Percentiles rank a stretch among this genome's conserved stretches.
phyloP scores from a whole-genome alignment of 2,113 vertebrate species.

The Ciconia boyciana region DNA sequence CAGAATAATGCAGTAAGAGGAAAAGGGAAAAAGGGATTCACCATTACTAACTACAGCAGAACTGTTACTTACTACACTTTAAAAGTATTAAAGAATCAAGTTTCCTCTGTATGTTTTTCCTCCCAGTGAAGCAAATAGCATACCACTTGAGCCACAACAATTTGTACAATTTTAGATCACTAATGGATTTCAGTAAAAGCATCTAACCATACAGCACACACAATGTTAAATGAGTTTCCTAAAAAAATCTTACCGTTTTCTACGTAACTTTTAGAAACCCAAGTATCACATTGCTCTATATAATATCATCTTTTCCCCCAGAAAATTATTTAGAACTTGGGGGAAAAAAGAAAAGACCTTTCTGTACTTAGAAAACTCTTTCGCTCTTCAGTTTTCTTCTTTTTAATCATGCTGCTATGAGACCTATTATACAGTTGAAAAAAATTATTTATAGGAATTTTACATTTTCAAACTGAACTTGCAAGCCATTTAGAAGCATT shows the following conservation, averaged over 20 bases:
- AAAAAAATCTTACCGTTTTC: background rate
- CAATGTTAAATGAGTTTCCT: background rate
- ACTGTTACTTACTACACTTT: background rate
- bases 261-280: background rate
- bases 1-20: conserved; percentile 41
- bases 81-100: background rate
- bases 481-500: background rate
- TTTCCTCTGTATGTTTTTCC: background rate
- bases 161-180: background rate
- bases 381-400: background rate
- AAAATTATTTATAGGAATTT: background rate
- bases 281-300: background rate
- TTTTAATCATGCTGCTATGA: background rate
- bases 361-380: background rate
- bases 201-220: background rate
- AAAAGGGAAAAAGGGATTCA: background rate
- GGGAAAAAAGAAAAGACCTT: background rate
- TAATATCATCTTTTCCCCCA: background rate
- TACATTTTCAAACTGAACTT: background rate
- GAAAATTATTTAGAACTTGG: background rate
- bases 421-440: background rate
- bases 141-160: background rate
- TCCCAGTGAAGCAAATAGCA: background rate
- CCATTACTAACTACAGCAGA: background rate
- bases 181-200: background rate